Conservation (phyloP, 2,888 invertebrate genomes). For the Adineta ricciae region DNA sequence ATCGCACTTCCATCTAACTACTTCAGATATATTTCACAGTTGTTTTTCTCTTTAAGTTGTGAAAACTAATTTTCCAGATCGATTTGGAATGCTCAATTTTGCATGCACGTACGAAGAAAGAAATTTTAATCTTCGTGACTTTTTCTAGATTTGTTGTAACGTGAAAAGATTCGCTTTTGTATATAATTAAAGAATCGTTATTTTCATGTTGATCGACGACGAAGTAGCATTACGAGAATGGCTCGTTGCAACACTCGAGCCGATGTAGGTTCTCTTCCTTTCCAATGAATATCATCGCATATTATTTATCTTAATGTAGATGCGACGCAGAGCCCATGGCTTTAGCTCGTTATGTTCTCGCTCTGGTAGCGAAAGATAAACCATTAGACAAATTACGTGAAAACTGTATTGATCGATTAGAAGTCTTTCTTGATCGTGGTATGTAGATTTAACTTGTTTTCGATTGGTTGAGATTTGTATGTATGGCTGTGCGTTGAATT, state of each 20-base stretch:
- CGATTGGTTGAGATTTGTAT: neutral
- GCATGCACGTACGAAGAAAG: neutral
- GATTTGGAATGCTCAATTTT: too few relatives aligned
- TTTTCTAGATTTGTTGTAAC: conserved; percentile 8
- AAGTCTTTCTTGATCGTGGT: conserved; percentile 83
- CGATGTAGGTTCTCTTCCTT: neutral
- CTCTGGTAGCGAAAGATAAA: conserved; percentile 88
- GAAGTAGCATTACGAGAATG: neutral
- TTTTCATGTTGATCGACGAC: conserved; percentile 4
- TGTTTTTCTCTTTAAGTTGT: neutral
- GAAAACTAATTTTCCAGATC: too few relatives aligned
- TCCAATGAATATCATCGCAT: neutral
- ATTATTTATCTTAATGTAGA: conserved; percentile 52
- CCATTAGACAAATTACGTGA: conserved; percentile 72
- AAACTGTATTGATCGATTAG: conserved; percentile 82
- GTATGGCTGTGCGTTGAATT: neutral
- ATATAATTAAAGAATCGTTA: neutral
- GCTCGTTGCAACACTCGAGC: conserved; percentile 7
- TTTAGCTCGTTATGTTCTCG: conserved; percentile 87
- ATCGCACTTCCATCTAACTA: neutral
- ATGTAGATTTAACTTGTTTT: conserved; percentile 38
- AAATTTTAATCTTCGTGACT: neutral
- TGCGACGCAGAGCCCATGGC: conserved; percentile 94
- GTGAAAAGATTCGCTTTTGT: neutral
- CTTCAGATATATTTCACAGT: neutral